These are phyloP conservation scores for Paraescarpia echinospica DNA, from an alignment of 1,140 invertebrate genomes.

Conservation along the genomic window DNA sequence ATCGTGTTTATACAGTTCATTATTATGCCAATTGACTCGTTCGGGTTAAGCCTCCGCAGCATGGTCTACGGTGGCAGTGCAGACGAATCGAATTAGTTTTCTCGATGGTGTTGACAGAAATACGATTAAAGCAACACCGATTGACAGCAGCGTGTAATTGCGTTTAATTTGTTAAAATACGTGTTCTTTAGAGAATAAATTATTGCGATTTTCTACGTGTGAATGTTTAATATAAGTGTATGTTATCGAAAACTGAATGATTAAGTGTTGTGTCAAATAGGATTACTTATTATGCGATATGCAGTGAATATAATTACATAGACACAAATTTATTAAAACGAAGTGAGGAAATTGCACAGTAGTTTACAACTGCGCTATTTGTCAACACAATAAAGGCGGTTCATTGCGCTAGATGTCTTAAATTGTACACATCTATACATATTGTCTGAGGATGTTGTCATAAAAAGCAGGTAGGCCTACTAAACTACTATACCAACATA, in stretches of 20 bases:
- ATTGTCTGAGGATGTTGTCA: too few relatives aligned
- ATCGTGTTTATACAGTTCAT: constrained; percentile 1
- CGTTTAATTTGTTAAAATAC: neutral
- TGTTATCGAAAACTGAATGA: neutral
- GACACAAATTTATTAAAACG: too few relatives aligned
- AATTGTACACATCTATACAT: too few relatives aligned
- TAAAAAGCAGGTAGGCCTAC: too few relatives aligned
- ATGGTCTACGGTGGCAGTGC: neutral
- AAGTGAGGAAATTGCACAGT: neutral
- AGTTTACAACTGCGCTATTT: neutral
- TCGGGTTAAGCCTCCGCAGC: neutral
- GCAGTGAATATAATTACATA: neutral
- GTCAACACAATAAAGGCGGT: neutral
- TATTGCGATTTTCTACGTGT: neutral
- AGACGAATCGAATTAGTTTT: neutral
- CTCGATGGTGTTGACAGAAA: neutral
- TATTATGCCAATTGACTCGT: neutral
- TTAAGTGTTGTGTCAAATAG: neutral
- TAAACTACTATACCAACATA: too few relatives aligned
- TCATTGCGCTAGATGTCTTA: too few relatives aligned
- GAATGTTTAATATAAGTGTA: neutral
- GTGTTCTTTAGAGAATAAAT: neutral
- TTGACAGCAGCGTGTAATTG: neutral
- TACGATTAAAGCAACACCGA: neutral
- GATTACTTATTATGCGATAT: neutral